Evolutionary conservation across 2,797 vertebrate species (phyloP).

Genomic region (Phalanger gymnotis): DNA sequence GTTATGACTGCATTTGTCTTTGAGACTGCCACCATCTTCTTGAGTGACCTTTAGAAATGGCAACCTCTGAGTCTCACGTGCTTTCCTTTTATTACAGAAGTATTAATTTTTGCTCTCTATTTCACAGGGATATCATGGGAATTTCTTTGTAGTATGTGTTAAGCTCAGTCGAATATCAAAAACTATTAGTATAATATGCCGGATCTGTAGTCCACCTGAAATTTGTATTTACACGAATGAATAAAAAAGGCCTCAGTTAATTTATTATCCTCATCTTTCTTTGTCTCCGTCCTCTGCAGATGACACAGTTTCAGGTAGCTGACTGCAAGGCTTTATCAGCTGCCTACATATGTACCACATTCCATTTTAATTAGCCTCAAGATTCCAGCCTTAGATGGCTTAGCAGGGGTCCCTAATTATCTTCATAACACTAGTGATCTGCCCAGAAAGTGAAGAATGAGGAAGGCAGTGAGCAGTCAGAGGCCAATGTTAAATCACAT

Average conservation of each 20-base stretch:
- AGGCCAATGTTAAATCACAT: constrained; percentile 79
- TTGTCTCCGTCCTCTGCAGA: constrained; percentile 41
- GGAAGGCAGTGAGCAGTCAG: constrained; percentile 78
- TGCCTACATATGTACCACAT: constrained; percentile 61
- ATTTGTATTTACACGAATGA: constrained; percentile 17
- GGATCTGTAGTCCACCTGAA: not conserved
- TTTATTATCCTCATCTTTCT: constrained; percentile 8
- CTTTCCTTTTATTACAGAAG: not conserved
- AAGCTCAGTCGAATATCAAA: not conserved
- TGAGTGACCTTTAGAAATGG: constrained; percentile 12
- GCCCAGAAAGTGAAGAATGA: constrained; percentile 80
- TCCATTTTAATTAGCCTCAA: constrained; percentile 84
- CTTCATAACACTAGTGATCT: constrained; percentile 81
- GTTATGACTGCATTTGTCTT: not conserved
- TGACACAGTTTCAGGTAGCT: constrained; percentile 42
- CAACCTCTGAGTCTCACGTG: not conserved
- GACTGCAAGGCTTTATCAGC: constrained; percentile 68
- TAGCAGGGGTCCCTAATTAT: constrained; percentile 82
- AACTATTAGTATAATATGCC: not conserved
- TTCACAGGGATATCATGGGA: constrained; percentile 5
- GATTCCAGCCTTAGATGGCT: constrained; percentile 77
- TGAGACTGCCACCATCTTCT: not conserved
- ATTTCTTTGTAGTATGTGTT: not conserved
- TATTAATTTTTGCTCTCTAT: not conserved
- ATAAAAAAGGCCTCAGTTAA: constrained; percentile 29